Evolutionary conservation across 2,888 invertebrate species (phyloP), one percentile per base, ranked within the genome.

Genomic region (Cryptocephalus primarius): DNA sequence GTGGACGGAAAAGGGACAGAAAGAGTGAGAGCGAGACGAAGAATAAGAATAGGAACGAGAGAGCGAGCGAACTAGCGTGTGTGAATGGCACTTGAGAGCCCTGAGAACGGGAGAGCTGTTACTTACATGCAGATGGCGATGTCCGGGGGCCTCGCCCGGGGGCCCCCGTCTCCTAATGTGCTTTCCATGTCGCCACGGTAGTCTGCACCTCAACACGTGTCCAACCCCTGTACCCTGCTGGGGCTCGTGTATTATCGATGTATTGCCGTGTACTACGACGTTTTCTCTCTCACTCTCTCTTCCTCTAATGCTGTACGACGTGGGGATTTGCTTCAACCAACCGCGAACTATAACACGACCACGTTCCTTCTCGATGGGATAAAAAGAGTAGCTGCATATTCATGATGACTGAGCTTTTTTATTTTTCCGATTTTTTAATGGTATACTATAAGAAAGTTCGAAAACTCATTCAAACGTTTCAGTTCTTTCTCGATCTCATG

Each of bases 171-270:
- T 60, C 62, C 70, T 71, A 71, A 71, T 71, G 70, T 70, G 68
- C 66, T 71, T 71, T 70, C 63, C 71, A 61, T 71, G 71, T 71
- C 67, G 62, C 61, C 64, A 57, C 61, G 61, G 57, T 57, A 58
- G 58, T 59, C 58, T 56, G 63, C 65, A 68, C 70, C 69, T 69
- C 68, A 67, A 71, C 71, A 71, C 69, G 70, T 71, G 71, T 70
- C 67, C 62, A 55, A 60, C 61, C 61, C 56, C 53, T 38, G 46
- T 22, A 42, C 60, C 56, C 59, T 55, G 53, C 56, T 43, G 54
- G 56, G 60, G 56, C 56, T 57, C 63, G 61, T 66, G 66, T 66
- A 66, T 65, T 65, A 65, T 65, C 68, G 68, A 66, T 66, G 66
- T 67, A 67, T 68, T 60, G 64, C 62, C 66, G 57, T 68, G 67